These are phyloP conservation scores for Zaprionus lineosus DNA, from an alignment of 2,888 invertebrate species.

Conservation along the genomic window DNA sequence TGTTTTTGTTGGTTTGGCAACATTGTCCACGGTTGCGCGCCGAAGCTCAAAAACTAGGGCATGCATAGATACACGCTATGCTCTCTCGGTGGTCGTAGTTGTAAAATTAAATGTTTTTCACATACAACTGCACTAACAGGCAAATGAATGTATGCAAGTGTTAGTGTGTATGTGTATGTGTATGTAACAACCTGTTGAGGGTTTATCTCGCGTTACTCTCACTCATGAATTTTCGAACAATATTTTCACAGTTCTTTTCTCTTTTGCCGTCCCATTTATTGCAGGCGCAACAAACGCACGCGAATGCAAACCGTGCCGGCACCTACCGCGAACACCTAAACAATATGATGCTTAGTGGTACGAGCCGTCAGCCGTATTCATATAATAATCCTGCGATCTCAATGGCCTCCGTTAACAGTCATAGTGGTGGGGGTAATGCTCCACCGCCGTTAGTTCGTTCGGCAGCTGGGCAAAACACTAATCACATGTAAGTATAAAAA, in stretches of 20 bases:
- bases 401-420: slow-evolving; percentile 81
- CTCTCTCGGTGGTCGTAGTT: slow-evolving; percentile 26
- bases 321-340: slow-evolving; percentile 79
- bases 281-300: slow-evolving; percentile 75
- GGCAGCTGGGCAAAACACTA: slow-evolving; percentile 83
- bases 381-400: slow-evolving; percentile 81
- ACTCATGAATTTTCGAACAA: slow-evolving; percentile 19
- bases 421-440: slow-evolving; percentile 83
- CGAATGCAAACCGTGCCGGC: slow-evolving; percentile 66
- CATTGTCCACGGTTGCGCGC: slow-evolving; percentile 7
- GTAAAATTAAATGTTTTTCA: slow-evolving; percentile 10
- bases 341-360: slow-evolving; percentile 77
- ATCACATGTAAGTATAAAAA: slow-evolving; percentile 80
- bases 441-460: slow-evolving; percentile 85
- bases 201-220: slow-evolving; percentile 19
- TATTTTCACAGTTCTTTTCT: slow-evolving; percentile 23
- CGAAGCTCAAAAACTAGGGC: slow-evolving; percentile 65
- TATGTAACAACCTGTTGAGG: slow-evolving; percentile 45
- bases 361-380: slow-evolving; percentile 77
- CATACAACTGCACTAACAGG: not conserved
- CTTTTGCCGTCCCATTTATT: slow-evolving; percentile 7
- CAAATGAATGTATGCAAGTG: not conserved
- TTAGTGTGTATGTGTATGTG: slow-evolving; percentile 3
- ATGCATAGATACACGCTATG: slow-evolving; percentile 51
- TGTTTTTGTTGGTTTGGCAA: slow-evolving; percentile 29